A percentile compares a stretch with the other conserved stretches of the same genome.
Evolutionary conservation across 2,888 invertebrate genomes (phyloP).

Genomic region (Phalangium opilio): DNA sequence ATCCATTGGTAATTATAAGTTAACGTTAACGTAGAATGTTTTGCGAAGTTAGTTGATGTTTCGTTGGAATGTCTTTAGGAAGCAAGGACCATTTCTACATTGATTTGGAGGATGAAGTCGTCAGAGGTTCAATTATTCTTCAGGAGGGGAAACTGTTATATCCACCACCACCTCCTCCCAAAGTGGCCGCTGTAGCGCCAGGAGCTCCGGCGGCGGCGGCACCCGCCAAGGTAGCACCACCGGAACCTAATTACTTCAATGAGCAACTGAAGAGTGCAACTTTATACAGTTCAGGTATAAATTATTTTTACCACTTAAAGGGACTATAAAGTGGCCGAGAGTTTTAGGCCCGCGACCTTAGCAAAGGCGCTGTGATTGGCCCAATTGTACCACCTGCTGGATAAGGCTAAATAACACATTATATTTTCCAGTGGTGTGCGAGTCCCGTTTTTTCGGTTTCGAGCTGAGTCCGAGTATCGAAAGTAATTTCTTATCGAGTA

Average conservation of each 20-base stretch:
- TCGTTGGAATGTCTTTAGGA: too few species aligned
- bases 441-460: too few species aligned
- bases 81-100: conserved; percentile 61
- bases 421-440: too few species aligned
- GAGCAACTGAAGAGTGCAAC: conserved; percentile 50
- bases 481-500: too few species aligned
- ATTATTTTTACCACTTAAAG: conserved; percentile 13
- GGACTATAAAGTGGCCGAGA: too few species aligned
- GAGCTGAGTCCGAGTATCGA: too few species aligned
- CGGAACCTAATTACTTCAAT: conserved; percentile 47
- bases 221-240: conserved; percentile 32
- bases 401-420: too few species aligned
- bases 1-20: conserved; percentile 47
- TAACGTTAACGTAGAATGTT: too few species aligned
- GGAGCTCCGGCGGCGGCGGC: conserved; percentile 30
- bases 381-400: too few species aligned
- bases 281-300: conserved; percentile 47
- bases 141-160: conserved; percentile 57
- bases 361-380: too few species aligned
- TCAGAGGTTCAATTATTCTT: conserved; percentile 62
- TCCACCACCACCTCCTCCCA: conserved; percentile 56
- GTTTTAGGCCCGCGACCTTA: too few species aligned
- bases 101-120: conserved; percentile 69
- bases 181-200: conserved; percentile 38
- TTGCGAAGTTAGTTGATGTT: too few species aligned